A percentile compares a stretch with the other conserved stretches of the same genome.
phyloP scores from a whole-genome alignment of 2,797 vertebrate species.

The Crocidura indochinensis region DNA sequence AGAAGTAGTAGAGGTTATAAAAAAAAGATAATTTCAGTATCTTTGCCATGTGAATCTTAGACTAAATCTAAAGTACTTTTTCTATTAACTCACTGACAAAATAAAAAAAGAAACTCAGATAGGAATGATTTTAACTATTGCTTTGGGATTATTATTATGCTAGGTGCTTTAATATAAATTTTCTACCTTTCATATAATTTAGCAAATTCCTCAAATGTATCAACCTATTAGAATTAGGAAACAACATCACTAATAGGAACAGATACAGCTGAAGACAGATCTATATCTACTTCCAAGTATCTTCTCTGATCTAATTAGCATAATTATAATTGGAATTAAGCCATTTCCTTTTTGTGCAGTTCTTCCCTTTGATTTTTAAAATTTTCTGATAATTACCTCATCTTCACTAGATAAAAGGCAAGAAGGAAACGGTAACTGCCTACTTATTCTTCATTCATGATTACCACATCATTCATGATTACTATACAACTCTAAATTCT shows the following conservation, averaged over 20 bases:
- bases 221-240: conserved; percentile 59
- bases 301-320: conserved; percentile 71
- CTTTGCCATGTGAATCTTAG: conserved; percentile 72
- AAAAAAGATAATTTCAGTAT: conserved; percentile 69
- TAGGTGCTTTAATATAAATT: conserved; percentile 61
- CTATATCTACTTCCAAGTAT: conserved; percentile 70
- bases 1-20: background rate
- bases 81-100: conserved; percentile 58
- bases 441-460: conserved; percentile 15
- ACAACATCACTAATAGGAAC: conserved; percentile 69
- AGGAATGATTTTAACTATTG: conserved; percentile 59
- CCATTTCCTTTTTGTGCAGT: conserved; percentile 72
- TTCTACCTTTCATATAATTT: conserved; percentile 72
- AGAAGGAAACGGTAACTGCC: conserved; percentile 28
- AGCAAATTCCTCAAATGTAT: conserved; percentile 62
- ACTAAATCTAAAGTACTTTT: conserved; percentile 68
- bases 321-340: conserved; percentile 79
- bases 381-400: conserved; percentile 70
- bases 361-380: conserved; percentile 80
- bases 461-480: background rate
- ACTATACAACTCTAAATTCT: background rate
- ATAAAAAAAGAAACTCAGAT: conserved; percentile 75
- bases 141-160: conserved; percentile 64
- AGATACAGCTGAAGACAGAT: conserved; percentile 49
- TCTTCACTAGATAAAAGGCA: conserved; percentile 67